These are phyloP conservation scores for Eolophus roseicapilla DNA, from an alignment of 2,113 vertebrate genomes.

Conservation along the genomic window DNA sequence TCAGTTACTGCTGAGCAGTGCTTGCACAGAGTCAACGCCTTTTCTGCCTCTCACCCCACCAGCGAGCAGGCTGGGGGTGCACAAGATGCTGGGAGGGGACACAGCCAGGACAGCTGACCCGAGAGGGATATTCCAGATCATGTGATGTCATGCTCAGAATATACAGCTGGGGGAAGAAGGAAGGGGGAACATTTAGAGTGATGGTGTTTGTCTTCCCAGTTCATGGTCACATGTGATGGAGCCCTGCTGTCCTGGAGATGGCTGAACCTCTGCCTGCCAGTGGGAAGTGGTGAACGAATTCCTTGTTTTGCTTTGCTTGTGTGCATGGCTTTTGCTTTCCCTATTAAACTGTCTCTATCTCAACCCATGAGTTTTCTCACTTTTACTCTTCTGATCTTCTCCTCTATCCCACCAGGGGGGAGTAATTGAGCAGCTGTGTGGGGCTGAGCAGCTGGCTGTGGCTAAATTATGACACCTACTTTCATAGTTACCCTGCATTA, in stretches of 20 bases:
- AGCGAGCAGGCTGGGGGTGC: background rate
- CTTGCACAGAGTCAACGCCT: background rate
- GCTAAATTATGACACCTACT: background rate
- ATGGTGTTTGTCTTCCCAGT: background rate
- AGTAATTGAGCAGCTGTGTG: background rate
- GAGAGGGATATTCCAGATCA: background rate
- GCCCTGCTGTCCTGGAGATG: background rate
- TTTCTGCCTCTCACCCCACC: background rate
- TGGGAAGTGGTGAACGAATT: background rate
- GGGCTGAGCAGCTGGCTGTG: background rate
- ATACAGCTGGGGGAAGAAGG: background rate
- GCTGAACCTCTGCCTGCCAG: background rate
- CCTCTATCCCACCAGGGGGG: background rate
- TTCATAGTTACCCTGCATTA: background rate
- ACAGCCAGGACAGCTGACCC: background rate
- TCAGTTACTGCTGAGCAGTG: background rate
- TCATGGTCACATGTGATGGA: background rate
- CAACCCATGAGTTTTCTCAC: background rate
- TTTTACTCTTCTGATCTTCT: background rate
- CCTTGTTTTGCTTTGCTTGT: background rate
- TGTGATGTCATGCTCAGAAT: background rate
- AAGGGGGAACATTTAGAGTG: background rate
- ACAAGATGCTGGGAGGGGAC: background rate
- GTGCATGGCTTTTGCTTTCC: background rate
- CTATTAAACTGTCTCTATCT: background rate